phyloP scores from a whole-genome alignment of 2,113 vertebrate species.

The Saguinus imperator region DNA sequence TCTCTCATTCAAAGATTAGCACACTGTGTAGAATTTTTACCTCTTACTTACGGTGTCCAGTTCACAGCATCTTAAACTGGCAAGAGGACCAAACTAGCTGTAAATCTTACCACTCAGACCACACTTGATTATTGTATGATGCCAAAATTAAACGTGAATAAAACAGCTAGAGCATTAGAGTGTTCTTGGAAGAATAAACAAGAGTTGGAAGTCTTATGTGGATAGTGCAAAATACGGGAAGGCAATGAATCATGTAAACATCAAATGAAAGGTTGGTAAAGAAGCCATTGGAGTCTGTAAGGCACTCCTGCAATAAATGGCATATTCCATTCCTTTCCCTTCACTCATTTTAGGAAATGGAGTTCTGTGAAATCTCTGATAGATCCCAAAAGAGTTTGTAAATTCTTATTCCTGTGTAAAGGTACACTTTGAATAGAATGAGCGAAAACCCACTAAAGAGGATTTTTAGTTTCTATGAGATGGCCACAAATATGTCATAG shows the following conservation, averaged over 20 bases:
- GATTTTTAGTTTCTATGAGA: not conserved
- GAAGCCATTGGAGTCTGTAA: constrained; percentile 46
- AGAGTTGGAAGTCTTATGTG: constrained; percentile 55
- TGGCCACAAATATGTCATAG: not conserved
- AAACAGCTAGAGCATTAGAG: constrained; percentile 17
- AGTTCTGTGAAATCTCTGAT: not conserved
- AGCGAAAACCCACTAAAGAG: not conserved
- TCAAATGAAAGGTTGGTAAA: constrained; percentile 26
- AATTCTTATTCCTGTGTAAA: not conserved
- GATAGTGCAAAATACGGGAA: constrained; percentile 60
- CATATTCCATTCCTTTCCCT: constrained; percentile 37
- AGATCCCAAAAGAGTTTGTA: not conserved
- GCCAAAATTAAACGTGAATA: constrained; percentile 60
- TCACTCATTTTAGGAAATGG: constrained; percentile 46
- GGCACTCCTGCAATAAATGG: constrained; percentile 1
- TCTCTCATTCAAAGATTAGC: constrained; percentile 8
- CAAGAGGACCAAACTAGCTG: constrained; percentile 19
- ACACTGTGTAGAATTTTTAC: constrained; percentile 20
- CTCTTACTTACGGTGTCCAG: constrained; percentile 18
- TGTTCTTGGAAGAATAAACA: constrained; percentile 69
- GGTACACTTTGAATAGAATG: not conserved
- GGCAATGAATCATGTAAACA: constrained; percentile 60
- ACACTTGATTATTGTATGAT: constrained; percentile 60
- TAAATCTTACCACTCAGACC: constrained; percentile 59
- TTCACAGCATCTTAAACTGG: constrained; percentile 54